These are phyloP conservation scores for Eupithecia tripunctaria DNA, from an alignment of 2,888 invertebrate species.

Conservation along the genomic window DNA sequence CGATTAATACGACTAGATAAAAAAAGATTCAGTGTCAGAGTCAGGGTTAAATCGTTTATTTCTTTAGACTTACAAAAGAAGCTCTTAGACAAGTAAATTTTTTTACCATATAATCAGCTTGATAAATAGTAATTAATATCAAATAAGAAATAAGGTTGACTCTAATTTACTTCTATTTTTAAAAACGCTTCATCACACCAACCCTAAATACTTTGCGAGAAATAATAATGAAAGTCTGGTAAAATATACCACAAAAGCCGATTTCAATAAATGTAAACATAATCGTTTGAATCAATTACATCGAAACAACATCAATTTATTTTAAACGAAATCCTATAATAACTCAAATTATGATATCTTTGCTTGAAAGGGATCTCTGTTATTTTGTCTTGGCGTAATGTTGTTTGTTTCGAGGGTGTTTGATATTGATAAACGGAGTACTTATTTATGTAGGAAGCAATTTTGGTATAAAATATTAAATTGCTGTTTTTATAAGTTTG, in stretches of 20 bases:
- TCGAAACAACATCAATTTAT: background rate
- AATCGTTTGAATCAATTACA: background rate
- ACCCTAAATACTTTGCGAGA: background rate
- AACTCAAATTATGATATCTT: background rate
- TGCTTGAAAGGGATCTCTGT: conserved; percentile 3
- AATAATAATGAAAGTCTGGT: background rate
- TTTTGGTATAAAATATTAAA: background rate
- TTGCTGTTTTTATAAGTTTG: background rate
- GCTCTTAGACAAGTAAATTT: too few relatives aligned
- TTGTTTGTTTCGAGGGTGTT: background rate
- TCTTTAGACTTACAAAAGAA: too few relatives aligned
- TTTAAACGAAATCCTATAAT: background rate
- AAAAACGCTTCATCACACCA: background rate
- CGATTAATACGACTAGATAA: background rate
- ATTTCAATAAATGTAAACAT: background rate
- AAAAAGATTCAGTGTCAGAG: too few relatives aligned
- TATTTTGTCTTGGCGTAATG: background rate
- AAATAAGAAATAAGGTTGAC: too few relatives aligned
- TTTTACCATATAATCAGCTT: too few relatives aligned
- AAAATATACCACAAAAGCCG: background rate
- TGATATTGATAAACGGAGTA: background rate
- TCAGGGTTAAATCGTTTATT: too few relatives aligned
- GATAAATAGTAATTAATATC: too few relatives aligned
- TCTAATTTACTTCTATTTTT: too few relatives aligned
- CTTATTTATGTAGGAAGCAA: background rate